Base-by-base conservation (phyloP, 1,140 invertebrate genomes). In the Drosophila sproati region DNA sequence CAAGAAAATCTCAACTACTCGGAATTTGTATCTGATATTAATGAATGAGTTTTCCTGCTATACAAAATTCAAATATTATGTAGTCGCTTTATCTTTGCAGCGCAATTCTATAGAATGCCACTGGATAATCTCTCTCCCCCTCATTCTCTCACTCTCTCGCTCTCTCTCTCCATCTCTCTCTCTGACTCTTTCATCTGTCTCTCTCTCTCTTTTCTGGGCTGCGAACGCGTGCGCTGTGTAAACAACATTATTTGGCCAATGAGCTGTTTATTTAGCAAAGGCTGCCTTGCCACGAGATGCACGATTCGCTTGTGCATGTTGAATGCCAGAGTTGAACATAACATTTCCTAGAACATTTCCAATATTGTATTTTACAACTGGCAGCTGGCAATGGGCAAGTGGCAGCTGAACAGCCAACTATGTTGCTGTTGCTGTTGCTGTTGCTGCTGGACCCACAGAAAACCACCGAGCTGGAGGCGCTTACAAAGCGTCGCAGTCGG, bases 201-300 rank as follows among this genome's bases (percentile, higher is more conserved):
- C 20, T 20, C 20, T 20, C 20, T 20, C 20, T 20, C 20, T 41
- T 43, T 43, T 34, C 3, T 52, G 31, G 5, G 50, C 50, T 50
- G 48, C 48, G 28, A 32, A 69, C 66, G 68, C 68, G 68, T 71
- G 68, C 60, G 68, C 31, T 41, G 20, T 52, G 51, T 72, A 72
- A 72, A 72, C 69, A 72, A 66, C 12, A 72, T 28, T 47, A 60
- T 60, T 60, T 60, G 57, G 57, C 41, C 39, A n/a, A 34, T 50
- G 45, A 39, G 12, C 5, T 29, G 47, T 62, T 62, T 62, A 50
- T 20, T 12, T 34, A 60, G 43, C 41, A 41, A 56, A 3, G 54
- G 35, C 35, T 8, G 28, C 32, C 37, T 61, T 28, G 45, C 60
- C 60, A 35, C 60, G 10, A 50, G 45, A 20, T 62, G 60, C 60